These are phyloP conservation scores for Premnoplex brunnescens DNA, from an alignment of 2,797 vertebrate genomes.

Conservation along the genomic window DNA sequence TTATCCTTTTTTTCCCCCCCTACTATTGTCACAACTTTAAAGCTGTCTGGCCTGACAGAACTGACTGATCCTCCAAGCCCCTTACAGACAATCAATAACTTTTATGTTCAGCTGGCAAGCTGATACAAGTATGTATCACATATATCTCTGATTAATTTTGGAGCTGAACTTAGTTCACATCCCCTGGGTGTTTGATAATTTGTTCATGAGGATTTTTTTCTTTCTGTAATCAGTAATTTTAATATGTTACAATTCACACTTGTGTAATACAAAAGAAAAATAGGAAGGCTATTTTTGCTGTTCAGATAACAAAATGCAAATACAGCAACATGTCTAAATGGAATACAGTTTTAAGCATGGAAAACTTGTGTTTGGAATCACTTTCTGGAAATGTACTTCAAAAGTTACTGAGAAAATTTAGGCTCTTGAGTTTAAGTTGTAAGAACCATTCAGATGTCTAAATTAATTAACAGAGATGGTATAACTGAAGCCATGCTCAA, in stretches of 20 bases:
- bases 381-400: background rate
- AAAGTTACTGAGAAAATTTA: background rate
- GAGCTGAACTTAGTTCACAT: background rate
- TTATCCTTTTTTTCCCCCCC: background rate
- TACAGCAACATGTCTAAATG: background rate
- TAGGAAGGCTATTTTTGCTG: background rate
- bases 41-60: background rate
- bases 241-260: background rate
- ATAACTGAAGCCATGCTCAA: background rate
- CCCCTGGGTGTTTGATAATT: background rate
- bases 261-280: background rate
- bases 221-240: background rate
- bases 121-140: background rate
- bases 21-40: background rate
- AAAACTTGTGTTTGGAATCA: background rate
- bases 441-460: background rate
- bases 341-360: background rate
- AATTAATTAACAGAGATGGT: background rate
- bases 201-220: background rate
- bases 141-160: background rate
- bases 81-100: background rate
- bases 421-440: background rate
- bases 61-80: background rate
- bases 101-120: background rate
- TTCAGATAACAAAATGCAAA: background rate